Evolutionary conservation across 2,888 invertebrate genomes (phyloP).

Genomic region (Marasmarcha lunaedactyla): DNA sequence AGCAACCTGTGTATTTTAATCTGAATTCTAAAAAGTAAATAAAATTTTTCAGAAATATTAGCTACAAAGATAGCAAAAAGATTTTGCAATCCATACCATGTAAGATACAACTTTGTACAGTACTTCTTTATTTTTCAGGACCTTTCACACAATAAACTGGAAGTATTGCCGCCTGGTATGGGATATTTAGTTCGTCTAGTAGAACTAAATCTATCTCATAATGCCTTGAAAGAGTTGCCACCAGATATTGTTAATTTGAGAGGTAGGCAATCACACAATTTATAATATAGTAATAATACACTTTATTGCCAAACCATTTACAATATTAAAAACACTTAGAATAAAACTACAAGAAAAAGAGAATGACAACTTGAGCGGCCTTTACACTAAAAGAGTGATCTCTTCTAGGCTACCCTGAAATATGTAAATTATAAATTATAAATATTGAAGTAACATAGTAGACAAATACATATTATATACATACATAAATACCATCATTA

Average conservation of each 20-base stretch:
- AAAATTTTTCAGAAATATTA: too few species aligned
- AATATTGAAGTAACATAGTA: neutral
- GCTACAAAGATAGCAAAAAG: too few species aligned
- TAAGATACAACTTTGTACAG: too few species aligned
- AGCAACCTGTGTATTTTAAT: too few species aligned
- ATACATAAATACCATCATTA: too few species aligned
- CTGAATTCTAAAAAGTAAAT: too few species aligned
- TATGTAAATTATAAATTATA: neutral
- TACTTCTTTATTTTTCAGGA: conserved; percentile 78
- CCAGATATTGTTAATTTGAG: conserved; percentile 85
- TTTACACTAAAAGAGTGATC: too few species aligned
- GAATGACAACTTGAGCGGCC: too few species aligned
- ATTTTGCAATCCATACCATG: neutral
- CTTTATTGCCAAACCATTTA: neutral
- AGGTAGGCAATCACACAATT: conserved; percentile 68
- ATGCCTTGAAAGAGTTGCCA: conserved; percentile 80
- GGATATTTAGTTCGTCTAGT: conserved; percentile 85
- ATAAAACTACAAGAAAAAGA: neutral
- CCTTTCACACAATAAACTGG: conserved; percentile 81
- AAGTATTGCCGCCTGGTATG: conserved; percentile 80
- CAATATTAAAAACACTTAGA: neutral
- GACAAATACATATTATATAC: too few species aligned
- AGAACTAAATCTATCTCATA: conserved; percentile 79
- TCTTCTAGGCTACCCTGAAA: too few species aligned
- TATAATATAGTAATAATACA: neutral